Conservation (phyloP, 2,113 vertebrate genomes). For the Ceyx margarethae region DNA sequence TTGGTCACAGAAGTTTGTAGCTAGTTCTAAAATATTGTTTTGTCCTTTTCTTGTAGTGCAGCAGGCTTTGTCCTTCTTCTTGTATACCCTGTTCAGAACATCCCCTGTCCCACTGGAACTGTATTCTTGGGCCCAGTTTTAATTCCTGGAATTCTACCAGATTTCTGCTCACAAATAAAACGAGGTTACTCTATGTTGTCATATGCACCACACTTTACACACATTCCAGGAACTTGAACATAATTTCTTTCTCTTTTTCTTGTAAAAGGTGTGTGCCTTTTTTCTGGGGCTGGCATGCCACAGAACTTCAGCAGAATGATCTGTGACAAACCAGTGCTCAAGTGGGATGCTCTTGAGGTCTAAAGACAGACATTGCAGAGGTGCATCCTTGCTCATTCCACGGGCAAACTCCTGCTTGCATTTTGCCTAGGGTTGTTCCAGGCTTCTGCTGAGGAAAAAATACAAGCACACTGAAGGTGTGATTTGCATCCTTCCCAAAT, state of each 20-base stretch:
- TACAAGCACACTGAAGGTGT: background rate
- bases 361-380: background rate
- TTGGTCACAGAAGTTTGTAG: background rate
- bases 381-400: background rate
- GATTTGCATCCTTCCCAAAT: conserved; percentile 25
- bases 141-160: background rate
- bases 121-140: background rate
- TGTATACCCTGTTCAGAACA: background rate
- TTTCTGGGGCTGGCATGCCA: background rate
- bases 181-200: background rate
- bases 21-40: background rate
- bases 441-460: background rate
- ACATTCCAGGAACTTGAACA: background rate
- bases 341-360: background rate
- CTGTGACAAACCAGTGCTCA: background rate
- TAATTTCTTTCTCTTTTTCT: background rate
- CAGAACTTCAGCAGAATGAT: background rate
- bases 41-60: background rate
- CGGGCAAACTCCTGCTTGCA: background rate
- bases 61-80: background rate
- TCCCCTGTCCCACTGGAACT: background rate
- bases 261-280: background rate
- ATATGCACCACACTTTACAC: accelerated
- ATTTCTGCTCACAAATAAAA: background rate
- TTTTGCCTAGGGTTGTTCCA: background rate